A percentile compares a stretch with the other conserved stretches of the same genome.
These are phyloP conservation scores for Scytalopus superciliaris DNA, from an alignment of 2,113 vertebrate species.

Conservation along the genomic window DNA sequence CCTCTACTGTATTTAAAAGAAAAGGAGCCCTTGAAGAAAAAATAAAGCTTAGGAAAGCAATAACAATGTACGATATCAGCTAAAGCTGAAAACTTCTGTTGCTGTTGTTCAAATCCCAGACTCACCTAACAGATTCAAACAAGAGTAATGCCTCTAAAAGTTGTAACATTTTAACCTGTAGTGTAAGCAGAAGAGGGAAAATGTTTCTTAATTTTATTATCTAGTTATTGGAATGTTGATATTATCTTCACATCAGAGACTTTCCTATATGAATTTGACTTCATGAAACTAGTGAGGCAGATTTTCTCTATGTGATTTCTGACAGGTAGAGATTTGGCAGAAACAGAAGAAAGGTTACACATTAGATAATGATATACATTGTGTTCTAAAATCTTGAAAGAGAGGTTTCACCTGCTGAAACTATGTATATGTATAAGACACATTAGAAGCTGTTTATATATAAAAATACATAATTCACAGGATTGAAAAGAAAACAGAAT, in stretches of 20 bases:
- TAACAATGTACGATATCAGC: background rate
- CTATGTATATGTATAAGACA: background rate
- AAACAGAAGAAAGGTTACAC: background rate
- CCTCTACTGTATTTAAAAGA: background rate
- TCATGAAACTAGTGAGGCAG: background rate
- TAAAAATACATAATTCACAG: background rate
- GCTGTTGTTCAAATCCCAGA: background rate
- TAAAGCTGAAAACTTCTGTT: background rate
- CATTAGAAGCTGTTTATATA: background rate
- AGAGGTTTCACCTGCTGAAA: background rate
- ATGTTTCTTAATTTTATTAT: background rate
- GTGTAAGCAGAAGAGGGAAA: background rate
- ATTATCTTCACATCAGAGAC: background rate
- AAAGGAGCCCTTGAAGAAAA: background rate
- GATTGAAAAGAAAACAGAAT: background rate
- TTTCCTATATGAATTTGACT: background rate
- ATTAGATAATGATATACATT: background rate
- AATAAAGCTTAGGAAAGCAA: background rate
- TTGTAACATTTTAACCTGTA: background rate
- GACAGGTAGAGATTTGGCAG: background rate
- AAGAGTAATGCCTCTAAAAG: background rate
- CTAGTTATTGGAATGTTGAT: background rate
- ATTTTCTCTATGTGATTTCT: background rate
- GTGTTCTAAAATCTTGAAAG: background rate
- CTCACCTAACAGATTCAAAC: background rate